Conservation (phyloP, 1,140 invertebrate species). For the Drosophila aff. region DNA sequence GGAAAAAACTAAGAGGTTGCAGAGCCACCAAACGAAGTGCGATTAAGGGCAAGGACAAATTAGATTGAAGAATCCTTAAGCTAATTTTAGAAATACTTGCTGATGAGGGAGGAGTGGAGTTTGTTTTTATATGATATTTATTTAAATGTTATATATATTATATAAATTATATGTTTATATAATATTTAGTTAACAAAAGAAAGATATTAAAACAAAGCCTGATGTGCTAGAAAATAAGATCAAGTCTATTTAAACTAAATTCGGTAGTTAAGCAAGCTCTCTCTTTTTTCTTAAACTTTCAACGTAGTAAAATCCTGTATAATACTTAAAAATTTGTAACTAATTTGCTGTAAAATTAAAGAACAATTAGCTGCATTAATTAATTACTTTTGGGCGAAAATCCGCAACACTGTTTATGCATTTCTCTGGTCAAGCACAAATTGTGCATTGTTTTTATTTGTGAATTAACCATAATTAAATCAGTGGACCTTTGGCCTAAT, state of each 20-base stretch:
- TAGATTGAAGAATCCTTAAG: not conserved
- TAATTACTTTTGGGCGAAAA: not conserved
- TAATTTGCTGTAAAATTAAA: not conserved
- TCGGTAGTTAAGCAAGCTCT: not conserved
- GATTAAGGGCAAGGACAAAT: not conserved
- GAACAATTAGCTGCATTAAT: not conserved
- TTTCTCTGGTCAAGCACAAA: not conserved
- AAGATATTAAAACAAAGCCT: not conserved
- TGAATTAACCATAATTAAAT: slow-evolving; percentile 6
- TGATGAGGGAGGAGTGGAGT: no score
- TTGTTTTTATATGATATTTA: not conserved
- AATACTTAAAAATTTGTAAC: not conserved
- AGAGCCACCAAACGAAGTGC: not conserved
- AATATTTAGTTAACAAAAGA: not conserved
- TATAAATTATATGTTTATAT: not conserved
- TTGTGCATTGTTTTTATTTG: not conserved
- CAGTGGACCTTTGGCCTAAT: not conserved
- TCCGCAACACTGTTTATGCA: not conserved
- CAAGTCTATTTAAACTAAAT: no score
- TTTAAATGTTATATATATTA: not conserved
- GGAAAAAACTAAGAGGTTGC: not conserved
- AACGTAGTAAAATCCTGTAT: no score
- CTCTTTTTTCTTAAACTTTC: no score
- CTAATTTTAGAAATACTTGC: not conserved
- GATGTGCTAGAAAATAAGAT: no score